Evolutionary conservation across 2,888 invertebrate genomes (phyloP).

Genomic region (Plemyria rubiginata): DNA sequence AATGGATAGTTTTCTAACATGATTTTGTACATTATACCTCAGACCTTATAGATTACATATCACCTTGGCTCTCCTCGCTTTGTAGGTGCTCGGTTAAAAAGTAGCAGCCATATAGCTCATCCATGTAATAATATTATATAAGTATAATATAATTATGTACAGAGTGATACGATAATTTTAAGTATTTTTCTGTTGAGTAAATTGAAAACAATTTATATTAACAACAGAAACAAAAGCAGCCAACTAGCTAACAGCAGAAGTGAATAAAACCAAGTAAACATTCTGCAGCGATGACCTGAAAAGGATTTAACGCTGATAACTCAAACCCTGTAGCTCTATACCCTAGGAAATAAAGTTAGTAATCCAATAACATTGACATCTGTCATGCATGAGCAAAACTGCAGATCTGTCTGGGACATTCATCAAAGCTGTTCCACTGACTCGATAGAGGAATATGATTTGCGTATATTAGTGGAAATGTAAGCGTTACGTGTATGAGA

Average conservation of each 20-base stretch:
- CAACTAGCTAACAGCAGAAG: background rate
- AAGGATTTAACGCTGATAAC: background rate
- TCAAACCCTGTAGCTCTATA: background rate
- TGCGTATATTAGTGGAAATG: conserved; percentile 1
- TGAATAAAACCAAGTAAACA: background rate
- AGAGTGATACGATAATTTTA: too few species aligned
- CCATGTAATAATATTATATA: too few species aligned
- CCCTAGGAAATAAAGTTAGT: background rate
- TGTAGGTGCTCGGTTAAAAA: too few species aligned
- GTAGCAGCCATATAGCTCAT: too few species aligned
- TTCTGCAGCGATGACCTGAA: conserved; percentile 16
- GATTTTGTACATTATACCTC: background rate
- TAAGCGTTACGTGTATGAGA: too few species aligned
- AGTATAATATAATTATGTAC: too few species aligned
- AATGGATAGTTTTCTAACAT: background rate
- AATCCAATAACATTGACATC: background rate
- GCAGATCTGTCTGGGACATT: conserved; percentile 56
- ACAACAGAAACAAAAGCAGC: too few species aligned
- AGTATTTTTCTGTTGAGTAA: too few species aligned
- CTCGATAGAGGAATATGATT: conserved; percentile 35
- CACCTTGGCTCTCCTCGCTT: too few species aligned
- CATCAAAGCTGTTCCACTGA: conserved; percentile 45
- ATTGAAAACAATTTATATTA: too few species aligned
- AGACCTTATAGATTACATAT: too few species aligned
- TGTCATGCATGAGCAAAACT: conserved; percentile 41